Evolutionary conservation across 2,888 invertebrate species (phyloP).

Genomic region (Metalampra italica): DNA sequence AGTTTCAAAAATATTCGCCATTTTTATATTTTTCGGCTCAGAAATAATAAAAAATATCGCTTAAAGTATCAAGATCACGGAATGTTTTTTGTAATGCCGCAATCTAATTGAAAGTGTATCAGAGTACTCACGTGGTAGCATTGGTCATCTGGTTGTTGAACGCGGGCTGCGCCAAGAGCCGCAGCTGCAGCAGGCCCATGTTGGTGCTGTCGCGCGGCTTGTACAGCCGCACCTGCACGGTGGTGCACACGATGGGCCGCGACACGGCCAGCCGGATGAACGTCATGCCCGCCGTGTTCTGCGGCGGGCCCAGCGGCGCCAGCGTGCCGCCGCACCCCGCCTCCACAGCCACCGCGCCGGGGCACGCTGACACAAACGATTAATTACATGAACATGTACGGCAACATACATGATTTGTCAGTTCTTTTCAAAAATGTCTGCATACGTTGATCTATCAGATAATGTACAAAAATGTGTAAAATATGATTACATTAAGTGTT

Average conservation of each 20-base stretch:
- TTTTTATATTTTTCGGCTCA: no score
- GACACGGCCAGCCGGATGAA: slow-evolving; percentile 90
- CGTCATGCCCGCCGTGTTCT: slow-evolving; percentile 92
- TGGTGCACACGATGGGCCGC: slow-evolving; percentile 90
- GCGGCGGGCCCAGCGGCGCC: slow-evolving; percentile 90
- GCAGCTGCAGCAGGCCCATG: slow-evolving; percentile 92
- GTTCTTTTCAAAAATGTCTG: no score
- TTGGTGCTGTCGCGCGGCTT: slow-evolving; percentile 94
- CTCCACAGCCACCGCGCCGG: slow-evolving; percentile 92
- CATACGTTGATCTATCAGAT: no score
- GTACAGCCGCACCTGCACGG: slow-evolving; percentile 85
- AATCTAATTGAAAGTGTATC: no score
- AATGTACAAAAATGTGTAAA: no score
- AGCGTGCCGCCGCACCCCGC: slow-evolving; percentile 89
- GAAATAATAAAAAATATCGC: no score
- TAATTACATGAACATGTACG: no score
- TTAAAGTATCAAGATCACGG: no score
- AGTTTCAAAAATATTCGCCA: no score
- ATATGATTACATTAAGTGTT: no score
- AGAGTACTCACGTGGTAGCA: slow-evolving; percentile 32
- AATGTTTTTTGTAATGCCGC: no score
- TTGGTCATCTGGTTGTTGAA: slow-evolving; percentile 70
- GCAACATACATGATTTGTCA: no score
- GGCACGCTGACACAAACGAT: slow-evolving; percentile 83
- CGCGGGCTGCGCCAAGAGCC: slow-evolving; percentile 90